phyloP scores from a whole-genome alignment of 2,113 vertebrate genomes.

The Triplophysa tibetana region DNA sequence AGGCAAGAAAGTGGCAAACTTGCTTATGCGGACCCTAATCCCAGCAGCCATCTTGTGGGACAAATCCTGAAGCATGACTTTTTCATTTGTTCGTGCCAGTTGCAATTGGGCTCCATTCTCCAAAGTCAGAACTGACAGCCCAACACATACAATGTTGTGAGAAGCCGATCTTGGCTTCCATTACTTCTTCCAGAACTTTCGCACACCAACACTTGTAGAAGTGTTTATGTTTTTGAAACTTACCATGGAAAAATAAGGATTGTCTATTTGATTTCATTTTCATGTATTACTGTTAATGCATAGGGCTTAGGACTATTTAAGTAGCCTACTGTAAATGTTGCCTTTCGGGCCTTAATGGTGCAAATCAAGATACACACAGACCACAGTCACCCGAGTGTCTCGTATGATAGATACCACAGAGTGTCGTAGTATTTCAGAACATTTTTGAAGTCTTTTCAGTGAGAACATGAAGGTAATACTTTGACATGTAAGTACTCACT shows the following conservation, averaged over 20 bases:
- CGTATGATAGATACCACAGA: no score
- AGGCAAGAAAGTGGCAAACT: not conserved
- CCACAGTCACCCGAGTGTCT: no score
- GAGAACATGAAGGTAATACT: no score
- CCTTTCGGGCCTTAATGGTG: no score
- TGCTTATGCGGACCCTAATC: constrained; percentile 24
- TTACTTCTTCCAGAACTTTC: not conserved
- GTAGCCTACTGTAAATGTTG: no score
- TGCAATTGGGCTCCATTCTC: constrained; percentile 22
- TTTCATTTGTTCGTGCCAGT: constrained; percentile 50
- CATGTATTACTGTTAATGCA: no score
- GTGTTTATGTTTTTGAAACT: not conserved
- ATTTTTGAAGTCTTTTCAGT: no score
- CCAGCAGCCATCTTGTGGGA: constrained; percentile 5
- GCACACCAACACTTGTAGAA: not conserved
- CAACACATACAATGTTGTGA: not conserved
- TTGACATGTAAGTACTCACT: not conserved
- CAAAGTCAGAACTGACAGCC: constrained; percentile 28
- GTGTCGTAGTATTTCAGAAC: no score
- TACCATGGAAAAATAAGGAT: no score
- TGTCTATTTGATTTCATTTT: no score
- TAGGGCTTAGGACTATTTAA: no score
- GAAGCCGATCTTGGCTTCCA: not conserved
- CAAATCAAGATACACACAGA: no score
- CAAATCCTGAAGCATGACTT: constrained; percentile 30